phyloP scores from a whole-genome alignment of 2,888 invertebrate species.

The Drosophila infuscata region DNA sequence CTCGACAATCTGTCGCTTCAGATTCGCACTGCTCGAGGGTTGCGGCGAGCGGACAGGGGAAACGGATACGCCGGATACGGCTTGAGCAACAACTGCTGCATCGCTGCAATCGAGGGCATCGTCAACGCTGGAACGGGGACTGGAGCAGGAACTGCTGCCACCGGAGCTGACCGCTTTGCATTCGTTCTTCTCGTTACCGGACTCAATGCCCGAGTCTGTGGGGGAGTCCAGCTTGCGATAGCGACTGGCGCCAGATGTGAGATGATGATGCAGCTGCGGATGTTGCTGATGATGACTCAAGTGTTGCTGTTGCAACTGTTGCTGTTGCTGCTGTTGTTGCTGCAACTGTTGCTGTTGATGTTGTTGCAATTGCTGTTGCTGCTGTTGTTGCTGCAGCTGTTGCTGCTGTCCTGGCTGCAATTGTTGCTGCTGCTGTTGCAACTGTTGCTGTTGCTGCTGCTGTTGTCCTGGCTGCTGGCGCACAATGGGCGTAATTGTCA shows the following conservation, averaged over 20 bases:
- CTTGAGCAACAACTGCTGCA: constrained; percentile 60
- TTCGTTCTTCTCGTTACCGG: constrained; percentile 95
- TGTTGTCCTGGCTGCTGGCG: constrained; percentile 70
- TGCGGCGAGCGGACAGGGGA: constrained; percentile 84
- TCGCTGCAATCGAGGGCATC: constrained; percentile 89
- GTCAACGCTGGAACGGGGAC: constrained; percentile 93
- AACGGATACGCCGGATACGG: constrained; percentile 73
- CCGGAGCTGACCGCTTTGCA: constrained; percentile 90
- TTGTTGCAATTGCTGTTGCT: constrained; percentile 60
- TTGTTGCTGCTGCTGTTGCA: not conserved
- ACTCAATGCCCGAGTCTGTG: constrained; percentile 97
- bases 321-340: constrained; percentile 47
- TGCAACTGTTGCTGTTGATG: constrained; percentile 61
- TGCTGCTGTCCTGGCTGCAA: constrained; percentile 67
- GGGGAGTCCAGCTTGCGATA: constrained; percentile 95
- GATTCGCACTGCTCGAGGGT: constrained; percentile 75
- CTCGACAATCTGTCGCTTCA: constrained; percentile 88
- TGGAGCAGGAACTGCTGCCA: constrained; percentile 92
- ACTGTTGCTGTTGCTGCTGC: constrained; percentile 35
- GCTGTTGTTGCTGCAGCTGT: constrained; percentile 60
- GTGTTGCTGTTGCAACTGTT: constrained; percentile 66
- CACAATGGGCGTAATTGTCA: constrained; percentile 90
- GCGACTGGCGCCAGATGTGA: constrained; percentile 85
- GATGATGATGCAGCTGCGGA: constrained; percentile 70
- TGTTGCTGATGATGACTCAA: constrained; percentile 70